Percentiles rank a stretch among this genome's conserved stretches.
phyloP scores from a whole-genome alignment of 2,888 invertebrate genomes.

The Troglohyphantes excavatus region DNA sequence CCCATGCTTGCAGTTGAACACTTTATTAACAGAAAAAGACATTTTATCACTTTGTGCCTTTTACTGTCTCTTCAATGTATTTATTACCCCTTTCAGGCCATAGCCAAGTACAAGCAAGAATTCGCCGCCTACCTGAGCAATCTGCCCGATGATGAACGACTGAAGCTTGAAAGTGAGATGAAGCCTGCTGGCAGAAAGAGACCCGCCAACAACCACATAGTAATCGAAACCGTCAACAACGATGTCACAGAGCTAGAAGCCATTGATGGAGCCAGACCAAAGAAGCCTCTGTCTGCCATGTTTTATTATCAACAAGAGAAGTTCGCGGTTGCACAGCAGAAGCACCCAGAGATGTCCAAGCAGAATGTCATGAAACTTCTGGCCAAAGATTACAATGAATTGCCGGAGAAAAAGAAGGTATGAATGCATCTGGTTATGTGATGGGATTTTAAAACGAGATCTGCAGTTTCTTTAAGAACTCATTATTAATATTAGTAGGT shows the following conservation, averaged over 20 bases:
- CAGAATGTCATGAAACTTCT: constrained; percentile 80
- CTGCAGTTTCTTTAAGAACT: too few relatives aligned
- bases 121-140: constrained; percentile 84
- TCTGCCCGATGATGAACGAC: constrained; percentile 84
- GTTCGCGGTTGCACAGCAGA: constrained; percentile 83
- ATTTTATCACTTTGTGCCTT: too few relatives aligned
- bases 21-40: too few relatives aligned
- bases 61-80: too few relatives aligned
- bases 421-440: too few relatives aligned
- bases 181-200: constrained; percentile 81
- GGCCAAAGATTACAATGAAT: constrained; percentile 80
- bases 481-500: too few relatives aligned
- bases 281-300: constrained; percentile 84
- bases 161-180: constrained; percentile 82
- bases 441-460: too few relatives aligned
- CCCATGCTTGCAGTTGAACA: too few relatives aligned
- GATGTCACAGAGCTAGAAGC: constrained; percentile 67
- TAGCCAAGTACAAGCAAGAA: constrained; percentile 84
- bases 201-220: constrained; percentile 47
- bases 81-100: constrained; percentile 53
- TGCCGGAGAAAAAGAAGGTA: constrained; percentile 81
- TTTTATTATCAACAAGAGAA: constrained; percentile 84
- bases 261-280: constrained; percentile 78
- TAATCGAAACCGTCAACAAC: constrained; percentile 64
- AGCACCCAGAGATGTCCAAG: constrained; percentile 83